Evolutionary conservation across 2,797 vertebrate species (phyloP).

Genomic region (Falco naumanni): DNA sequence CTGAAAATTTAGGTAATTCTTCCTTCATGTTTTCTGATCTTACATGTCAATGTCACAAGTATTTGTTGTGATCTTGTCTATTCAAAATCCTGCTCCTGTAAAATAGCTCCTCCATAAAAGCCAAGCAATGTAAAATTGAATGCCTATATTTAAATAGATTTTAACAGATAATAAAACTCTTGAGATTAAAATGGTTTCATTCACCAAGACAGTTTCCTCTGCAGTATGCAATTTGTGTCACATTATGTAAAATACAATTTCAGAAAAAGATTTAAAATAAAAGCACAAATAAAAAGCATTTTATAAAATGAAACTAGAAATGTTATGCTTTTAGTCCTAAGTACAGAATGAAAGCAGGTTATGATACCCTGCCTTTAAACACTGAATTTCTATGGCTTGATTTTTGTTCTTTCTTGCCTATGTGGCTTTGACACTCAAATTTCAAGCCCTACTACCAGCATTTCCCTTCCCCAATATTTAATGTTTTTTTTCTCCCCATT

Average conservation of each 20-base stretch:
- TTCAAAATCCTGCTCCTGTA: slow-evolving; percentile 62
- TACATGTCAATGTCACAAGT: slow-evolving; percentile 62
- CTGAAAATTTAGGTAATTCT: slow-evolving; percentile 39
- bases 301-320: slow-evolving; percentile 52
- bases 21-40: slow-evolving; percentile 55
- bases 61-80: slow-evolving; percentile 74
- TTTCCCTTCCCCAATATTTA: neutral
- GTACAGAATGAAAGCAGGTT: slow-evolving; percentile 52
- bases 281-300: slow-evolving; percentile 66
- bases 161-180: slow-evolving; percentile 79
- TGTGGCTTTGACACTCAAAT: slow-evolving; percentile 17
- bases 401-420: slow-evolving; percentile 36
- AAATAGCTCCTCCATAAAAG: slow-evolving; percentile 73
- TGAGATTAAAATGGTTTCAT: slow-evolving; percentile 76
- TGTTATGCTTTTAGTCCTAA: slow-evolving; percentile 36
- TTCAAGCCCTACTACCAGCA: slow-evolving; percentile 50
- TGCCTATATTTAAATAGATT: slow-evolving; percentile 77
- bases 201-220: slow-evolving; percentile 70
- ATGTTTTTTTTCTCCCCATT: neutral
- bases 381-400: slow-evolving; percentile 14
- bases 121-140: slow-evolving; percentile 73
- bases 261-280: slow-evolving; percentile 60
- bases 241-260: slow-evolving; percentile 72
- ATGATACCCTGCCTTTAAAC: slow-evolving; percentile 58
- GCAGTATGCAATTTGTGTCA: slow-evolving; percentile 76